Conservation (phyloP, 1,140 invertebrate genomes). For the Ylistrum balloti region DNA sequence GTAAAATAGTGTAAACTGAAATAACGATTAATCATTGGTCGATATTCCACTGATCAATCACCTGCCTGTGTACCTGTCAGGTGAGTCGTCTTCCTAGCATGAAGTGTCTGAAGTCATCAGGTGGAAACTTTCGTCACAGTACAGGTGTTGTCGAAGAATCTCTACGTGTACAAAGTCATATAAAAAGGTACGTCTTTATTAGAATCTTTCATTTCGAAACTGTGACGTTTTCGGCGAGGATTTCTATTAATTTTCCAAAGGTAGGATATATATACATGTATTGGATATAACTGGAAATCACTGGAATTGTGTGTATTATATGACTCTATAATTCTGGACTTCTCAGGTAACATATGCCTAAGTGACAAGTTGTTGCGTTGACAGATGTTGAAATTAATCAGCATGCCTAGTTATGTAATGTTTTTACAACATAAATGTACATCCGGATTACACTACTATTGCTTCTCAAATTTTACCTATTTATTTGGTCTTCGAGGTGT, state of each 20-base stretch:
- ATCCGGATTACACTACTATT: too few species aligned
- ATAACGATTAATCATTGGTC: not conserved
- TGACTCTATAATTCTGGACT: too few species aligned
- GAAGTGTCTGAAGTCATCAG: not conserved
- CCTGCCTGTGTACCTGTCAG: not conserved
- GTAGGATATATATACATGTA: too few species aligned
- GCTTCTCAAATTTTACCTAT: too few species aligned
- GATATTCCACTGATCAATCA: slow-evolving; percentile 3
- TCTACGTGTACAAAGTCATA: not conserved
- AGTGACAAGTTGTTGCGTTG: too few species aligned
- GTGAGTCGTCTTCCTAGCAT: not conserved
- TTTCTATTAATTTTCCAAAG: not conserved
- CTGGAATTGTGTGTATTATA: too few species aligned
- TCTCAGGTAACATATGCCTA: too few species aligned
- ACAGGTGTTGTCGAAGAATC: not conserved
- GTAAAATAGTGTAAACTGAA: not conserved
- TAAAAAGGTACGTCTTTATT: not conserved
- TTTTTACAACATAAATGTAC: too few species aligned
- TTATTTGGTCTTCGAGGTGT: too few species aligned
- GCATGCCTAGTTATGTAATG: too few species aligned
- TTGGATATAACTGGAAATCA: too few species aligned
- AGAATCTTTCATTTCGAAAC: not conserved
- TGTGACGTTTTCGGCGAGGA: not conserved
- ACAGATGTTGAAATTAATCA: too few species aligned
- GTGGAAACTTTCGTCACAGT: not conserved